A percentile compares a stretch with the other conserved stretches of the same genome.
These are phyloP conservation scores for Anastatus disparis DNA, from an alignment of 1,140 invertebrate genomes.

Conservation along the genomic window DNA sequence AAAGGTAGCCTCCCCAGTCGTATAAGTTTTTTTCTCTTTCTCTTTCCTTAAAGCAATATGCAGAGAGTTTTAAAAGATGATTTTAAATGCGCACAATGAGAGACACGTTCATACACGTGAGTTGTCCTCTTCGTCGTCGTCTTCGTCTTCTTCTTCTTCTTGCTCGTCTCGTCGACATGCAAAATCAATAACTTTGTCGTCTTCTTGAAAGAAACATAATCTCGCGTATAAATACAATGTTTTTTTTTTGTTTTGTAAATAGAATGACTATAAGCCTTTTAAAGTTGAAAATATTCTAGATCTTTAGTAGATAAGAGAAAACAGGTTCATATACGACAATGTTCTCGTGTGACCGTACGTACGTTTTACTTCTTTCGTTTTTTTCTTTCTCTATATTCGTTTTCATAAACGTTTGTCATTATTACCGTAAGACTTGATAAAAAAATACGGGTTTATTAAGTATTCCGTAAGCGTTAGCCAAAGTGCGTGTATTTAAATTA, in stretches of 20 bases:
- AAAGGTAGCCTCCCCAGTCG: neutral
- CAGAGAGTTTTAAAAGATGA: neutral
- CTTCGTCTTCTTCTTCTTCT: no score
- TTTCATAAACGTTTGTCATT: no score
- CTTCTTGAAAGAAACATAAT: neutral
- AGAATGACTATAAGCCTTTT: constrained; percentile 15
- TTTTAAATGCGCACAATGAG: constrained; percentile 32
- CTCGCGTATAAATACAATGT: constrained; percentile 4
- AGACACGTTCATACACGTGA: constrained; percentile 1
- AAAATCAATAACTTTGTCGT: constrained; percentile 32
- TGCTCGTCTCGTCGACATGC: constrained; percentile 16
- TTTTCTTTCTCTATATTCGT: no score
- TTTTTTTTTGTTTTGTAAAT: no score
- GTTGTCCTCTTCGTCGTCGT: no score
- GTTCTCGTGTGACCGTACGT: neutral
- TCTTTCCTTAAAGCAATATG: neutral
- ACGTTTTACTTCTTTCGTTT: no score
- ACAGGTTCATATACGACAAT: constrained; percentile 18
- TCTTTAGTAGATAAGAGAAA: constrained; percentile 23
- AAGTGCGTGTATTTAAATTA: no score
- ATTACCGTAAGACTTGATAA: no score
- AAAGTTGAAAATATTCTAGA: constrained; percentile 32
- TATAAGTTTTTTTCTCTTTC: neutral
- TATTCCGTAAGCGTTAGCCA: neutral
- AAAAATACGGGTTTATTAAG: neutral